Evolutionary conservation across 1,140 invertebrate genomes (phyloP), one percentile per base, ranked within the genome.

Genomic region (Pogonomyrmex californicus): DNA sequence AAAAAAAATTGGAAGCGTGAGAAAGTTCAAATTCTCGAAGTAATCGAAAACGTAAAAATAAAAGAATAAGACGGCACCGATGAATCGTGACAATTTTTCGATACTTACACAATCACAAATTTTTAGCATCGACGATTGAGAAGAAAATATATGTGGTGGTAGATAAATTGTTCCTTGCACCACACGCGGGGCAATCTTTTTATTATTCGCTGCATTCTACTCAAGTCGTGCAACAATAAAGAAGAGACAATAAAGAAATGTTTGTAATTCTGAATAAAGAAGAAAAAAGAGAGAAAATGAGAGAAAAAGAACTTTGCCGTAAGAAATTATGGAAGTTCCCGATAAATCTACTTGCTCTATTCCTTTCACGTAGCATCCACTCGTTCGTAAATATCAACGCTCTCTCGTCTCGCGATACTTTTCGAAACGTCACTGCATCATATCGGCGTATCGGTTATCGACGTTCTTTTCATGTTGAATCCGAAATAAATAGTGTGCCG

Each of bases 401-500:
- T 71, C 54, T 83, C 68, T 60, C 41, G 68, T 83, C 54, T 75
- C 68, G 7, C n/a, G 38, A 12, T 73, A 71, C 79, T 75, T 47
- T 60, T 44, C 14, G 41, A 75, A 60, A 60, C 68, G 68, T 75
- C 68, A 47, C 54, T 49, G 68, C 41, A 36, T 41, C 41, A 23
- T 23, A 23, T 23, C 71, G 9, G 30, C 1, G 51, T 68, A 66
- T 68, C 62, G 47, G 62, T 83, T 83, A 83, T 83, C 44, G 79
- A 73, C 17, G 17, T 73, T 75, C 58, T 68, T 75, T 83, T 83
- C 68, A 83, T 75, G 54, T 83, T 73, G 75, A 83, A 83, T 83
- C 68, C 79, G 79, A 60, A 73, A 83, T 83, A 83, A 83, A 83
- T 75, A 75, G 56, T 68, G 30, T 10, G 23, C 44, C 12, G 54